Evolutionary conservation across 2,888 invertebrate genomes (phyloP).

Genomic region (Psylliodes chrysocephalus): DNA sequence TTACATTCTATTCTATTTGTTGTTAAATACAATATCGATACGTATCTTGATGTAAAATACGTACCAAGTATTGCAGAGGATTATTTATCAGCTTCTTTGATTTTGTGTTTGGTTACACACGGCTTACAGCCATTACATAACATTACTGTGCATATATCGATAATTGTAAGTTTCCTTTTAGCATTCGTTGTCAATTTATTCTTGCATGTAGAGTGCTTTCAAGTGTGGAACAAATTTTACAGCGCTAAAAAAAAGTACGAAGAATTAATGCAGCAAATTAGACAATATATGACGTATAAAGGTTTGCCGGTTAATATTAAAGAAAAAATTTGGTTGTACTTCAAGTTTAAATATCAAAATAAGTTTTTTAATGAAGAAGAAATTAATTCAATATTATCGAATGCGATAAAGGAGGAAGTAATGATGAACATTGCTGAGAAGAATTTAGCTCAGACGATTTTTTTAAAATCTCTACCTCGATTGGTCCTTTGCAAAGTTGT

Average conservation of each 20-base stretch:
- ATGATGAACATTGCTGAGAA: background rate
- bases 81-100: background rate
- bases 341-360: conserved; percentile 61
- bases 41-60: background rate
- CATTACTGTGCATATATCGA: background rate
- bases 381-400: conserved; percentile 52
- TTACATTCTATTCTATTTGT: conserved; percentile 7
- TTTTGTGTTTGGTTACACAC: background rate
- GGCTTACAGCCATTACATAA: background rate
- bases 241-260: conserved; percentile 53
- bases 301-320: conserved; percentile 60
- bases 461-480: conserved; percentile 32
- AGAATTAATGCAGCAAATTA: conserved; percentile 58
- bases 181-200: conserved; percentile 2
- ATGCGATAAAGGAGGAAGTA: conserved; percentile 1
- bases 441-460: background rate
- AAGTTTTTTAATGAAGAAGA: conserved; percentile 60
- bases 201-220: conserved; percentile 47
- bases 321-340: conserved; percentile 59
- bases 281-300: conserved; percentile 63
- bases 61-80: background rate
- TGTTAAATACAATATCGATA: background rate
- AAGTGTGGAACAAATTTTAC: conserved; percentile 50
- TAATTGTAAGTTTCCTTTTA: background rate
- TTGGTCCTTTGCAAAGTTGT: conserved; percentile 15